Conservation (phyloP, 2,113 vertebrate species). For the Prionailurus viverrinus region DNA sequence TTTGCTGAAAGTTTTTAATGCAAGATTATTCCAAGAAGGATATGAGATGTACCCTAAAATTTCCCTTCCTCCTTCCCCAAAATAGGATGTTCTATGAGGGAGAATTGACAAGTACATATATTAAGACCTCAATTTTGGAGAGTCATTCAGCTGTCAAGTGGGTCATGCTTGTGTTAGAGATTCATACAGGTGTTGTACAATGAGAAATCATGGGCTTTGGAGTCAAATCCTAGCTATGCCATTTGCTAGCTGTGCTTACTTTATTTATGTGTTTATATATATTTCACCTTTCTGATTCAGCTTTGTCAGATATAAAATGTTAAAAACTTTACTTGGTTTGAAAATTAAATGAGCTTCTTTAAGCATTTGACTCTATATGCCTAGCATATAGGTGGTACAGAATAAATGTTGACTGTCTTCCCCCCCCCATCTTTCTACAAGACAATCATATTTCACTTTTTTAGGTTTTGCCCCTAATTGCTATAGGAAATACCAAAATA, state of each 20-base stretch:
- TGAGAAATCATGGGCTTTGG: background rate
- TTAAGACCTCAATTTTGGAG: background rate
- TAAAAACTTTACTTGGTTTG: background rate
- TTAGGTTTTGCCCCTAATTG: background rate
- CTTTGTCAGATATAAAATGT: background rate
- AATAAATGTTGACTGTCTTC: conserved; percentile 2
- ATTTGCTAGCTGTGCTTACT: background rate
- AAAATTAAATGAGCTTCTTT: background rate
- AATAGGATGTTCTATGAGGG: background rate
- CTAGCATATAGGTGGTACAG: background rate
- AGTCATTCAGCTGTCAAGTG: background rate
- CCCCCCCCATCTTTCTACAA: background rate
- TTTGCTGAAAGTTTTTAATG: conserved; percentile 21
- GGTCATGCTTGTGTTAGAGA: background rate
- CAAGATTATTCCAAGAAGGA: background rate
- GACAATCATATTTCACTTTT: background rate
- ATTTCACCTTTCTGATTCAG: conserved; percentile 20
- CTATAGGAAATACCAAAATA: conserved; percentile 29
- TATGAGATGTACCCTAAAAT: background rate
- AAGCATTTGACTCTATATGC: background rate
- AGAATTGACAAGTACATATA: background rate
- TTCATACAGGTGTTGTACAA: background rate
- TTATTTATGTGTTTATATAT: conserved; percentile 15
- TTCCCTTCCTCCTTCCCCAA: background rate
- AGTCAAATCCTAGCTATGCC: background rate